These are phyloP conservation scores for Okamejei kenojei DNA, from an alignment of 2,797 vertebrate species.

Conservation along the genomic window DNA sequence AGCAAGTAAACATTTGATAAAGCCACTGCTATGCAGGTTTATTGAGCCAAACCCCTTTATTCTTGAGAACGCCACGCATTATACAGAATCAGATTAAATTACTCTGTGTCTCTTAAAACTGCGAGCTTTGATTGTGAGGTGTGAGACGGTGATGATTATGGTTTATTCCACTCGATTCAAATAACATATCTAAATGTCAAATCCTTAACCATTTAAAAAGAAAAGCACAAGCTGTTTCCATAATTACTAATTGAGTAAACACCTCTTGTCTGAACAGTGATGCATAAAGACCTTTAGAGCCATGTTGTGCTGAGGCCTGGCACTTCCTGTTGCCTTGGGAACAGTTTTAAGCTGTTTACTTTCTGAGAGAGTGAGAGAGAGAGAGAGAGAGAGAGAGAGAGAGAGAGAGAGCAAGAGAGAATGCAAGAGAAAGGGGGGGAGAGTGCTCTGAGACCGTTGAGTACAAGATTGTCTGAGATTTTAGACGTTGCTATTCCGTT, in stretches of 20 bases:
- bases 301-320: conserved; percentile 25
- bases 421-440: neutral
- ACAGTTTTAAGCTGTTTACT: conserved; percentile 32
- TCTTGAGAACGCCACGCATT: neutral
- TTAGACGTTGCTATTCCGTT: conserved; percentile 6
- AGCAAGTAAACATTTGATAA: neutral
- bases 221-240: neutral
- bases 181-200: neutral
- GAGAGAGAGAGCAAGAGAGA: no score
- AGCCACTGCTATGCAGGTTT: neutral
- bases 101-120: neutral
- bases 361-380: neutral
- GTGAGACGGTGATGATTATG: neutral
- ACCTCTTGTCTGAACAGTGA: conserved; percentile 32
- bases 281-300: conserved; percentile 36
- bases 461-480: neutral
- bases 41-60: neutral
- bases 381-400: no score
- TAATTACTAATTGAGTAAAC: conserved; percentile 20
- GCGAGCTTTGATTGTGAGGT: neutral
- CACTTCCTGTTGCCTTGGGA: conserved; percentile 33
- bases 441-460: neutral
- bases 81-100: neutral
- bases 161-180: conserved; percentile 15
- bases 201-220: neutral